Conservation (phyloP, 2,797 vertebrate genomes). For the Rhinella marina region DNA sequence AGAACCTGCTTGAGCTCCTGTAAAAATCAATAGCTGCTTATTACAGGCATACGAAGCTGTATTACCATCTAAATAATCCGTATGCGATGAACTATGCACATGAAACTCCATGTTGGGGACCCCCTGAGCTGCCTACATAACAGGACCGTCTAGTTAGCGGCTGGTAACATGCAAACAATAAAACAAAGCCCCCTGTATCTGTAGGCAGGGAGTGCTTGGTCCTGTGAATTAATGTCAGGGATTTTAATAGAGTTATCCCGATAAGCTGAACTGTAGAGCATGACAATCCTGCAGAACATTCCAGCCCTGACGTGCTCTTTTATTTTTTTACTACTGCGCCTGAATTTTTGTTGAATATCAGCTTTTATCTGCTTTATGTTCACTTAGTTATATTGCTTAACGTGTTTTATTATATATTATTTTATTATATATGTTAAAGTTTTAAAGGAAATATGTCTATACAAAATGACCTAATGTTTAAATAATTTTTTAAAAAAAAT, state of each 20-base stretch:
- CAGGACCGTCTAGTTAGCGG: neutral
- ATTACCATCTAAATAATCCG: slow-evolving; percentile 1
- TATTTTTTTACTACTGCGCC: neutral
- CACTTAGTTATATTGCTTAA: neutral
- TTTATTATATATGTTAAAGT: too few relatives aligned
- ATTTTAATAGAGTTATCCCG: neutral
- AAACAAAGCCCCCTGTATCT: neutral
- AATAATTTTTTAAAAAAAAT: too few relatives aligned
- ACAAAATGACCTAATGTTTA: too few relatives aligned
- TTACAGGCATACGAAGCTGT: slow-evolving; percentile 38
- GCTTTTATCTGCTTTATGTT: neutral
- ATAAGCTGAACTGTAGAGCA: neutral
- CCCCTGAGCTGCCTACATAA: neutral
- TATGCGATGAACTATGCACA: neutral
- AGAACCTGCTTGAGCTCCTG: slow-evolving; percentile 22
- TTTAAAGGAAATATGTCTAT: too few relatives aligned
- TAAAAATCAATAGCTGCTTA: slow-evolving; percentile 55
- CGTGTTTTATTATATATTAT: too few relatives aligned
- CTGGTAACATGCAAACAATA: neutral
- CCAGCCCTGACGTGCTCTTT: neutral
- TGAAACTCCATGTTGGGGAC: slow-evolving; percentile 3
- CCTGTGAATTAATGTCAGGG: neutral
- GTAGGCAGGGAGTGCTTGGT: neutral
- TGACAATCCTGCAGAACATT: neutral
- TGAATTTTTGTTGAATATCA: neutral